Evolutionary conservation across 2,888 invertebrate species (phyloP).

Genomic region (Cantharis nigra): DNA sequence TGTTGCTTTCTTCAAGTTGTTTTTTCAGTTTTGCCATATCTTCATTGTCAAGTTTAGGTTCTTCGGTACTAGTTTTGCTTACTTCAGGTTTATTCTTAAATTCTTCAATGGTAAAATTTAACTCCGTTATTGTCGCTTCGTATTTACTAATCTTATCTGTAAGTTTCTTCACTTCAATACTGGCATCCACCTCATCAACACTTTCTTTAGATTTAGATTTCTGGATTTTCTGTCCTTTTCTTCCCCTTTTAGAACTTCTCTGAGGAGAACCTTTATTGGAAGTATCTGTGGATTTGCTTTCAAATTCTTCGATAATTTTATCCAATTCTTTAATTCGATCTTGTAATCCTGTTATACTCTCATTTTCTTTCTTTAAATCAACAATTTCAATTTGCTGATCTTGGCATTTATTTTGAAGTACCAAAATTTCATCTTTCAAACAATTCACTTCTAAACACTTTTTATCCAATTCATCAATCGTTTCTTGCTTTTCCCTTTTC

Average conservation of each 20-base stretch:
- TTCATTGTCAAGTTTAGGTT: conserved; percentile 37
- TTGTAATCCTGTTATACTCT: conserved; percentile 3
- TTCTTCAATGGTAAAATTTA: conserved; percentile 51
- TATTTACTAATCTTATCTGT: conserved; percentile 37
- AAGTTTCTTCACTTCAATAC: conserved; percentile 18
- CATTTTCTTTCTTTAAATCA: background rate
- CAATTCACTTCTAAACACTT: conserved; percentile 54
- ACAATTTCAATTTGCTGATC: conserved; percentile 2
- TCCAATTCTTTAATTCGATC: conserved; percentile 32
- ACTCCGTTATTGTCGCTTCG: conserved; percentile 45
- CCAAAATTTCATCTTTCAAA: conserved; percentile 55
- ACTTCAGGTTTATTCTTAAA: conserved; percentile 27
- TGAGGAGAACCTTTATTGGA: conserved; percentile 15
- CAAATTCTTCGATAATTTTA: conserved; percentile 19
- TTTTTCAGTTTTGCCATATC: conserved; percentile 63
- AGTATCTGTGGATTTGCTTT: conserved; percentile 8
- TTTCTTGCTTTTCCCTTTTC: conserved; percentile 69
- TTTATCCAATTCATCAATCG: conserved; percentile 62
- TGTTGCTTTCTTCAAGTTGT: conserved; percentile 76
- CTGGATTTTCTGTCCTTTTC: conserved; percentile 11
- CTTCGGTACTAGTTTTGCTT: conserved; percentile 25
- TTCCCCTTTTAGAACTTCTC: conserved; percentile 20
- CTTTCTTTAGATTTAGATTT: conserved; percentile 8
- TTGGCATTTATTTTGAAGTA: conserved; percentile 21
- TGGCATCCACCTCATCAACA: conserved; percentile 6